These are phyloP conservation scores for Semnornis frantzii DNA, from an alignment of 2,113 vertebrate species.

Conservation along the genomic window DNA sequence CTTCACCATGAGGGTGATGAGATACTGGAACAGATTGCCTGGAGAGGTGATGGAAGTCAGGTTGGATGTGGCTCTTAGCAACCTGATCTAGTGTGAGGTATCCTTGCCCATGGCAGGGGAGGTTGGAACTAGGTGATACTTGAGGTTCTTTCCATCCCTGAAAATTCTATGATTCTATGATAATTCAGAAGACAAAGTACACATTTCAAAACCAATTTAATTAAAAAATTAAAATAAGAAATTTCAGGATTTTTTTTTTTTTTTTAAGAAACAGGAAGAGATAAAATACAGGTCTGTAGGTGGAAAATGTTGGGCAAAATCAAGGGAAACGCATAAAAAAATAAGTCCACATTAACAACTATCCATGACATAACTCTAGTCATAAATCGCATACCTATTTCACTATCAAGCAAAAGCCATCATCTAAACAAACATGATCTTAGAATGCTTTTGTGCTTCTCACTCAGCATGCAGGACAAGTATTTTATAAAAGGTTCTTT, in stretches of 20 bases:
- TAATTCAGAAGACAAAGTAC: neutral
- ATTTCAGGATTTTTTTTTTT: neutral
- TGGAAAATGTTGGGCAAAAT: constrained; percentile 35
- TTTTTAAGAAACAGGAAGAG: neutral
- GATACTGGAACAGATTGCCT: no score
- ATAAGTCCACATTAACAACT: constrained; percentile 1
- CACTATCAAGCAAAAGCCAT: neutral
- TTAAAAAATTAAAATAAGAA: constrained; percentile 20
- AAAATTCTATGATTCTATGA: no score
- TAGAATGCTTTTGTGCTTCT: constrained; percentile 39
- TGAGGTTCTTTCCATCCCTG: no score
- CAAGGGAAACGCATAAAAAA: neutral
- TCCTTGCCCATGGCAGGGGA: no score
- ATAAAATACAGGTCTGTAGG: neutral
- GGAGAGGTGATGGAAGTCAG: no score
- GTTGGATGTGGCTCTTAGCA: no score
- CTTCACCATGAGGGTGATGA: no score
- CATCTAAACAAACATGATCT: neutral
- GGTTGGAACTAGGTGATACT: no score
- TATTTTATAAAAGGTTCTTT: neutral
- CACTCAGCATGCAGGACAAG: neutral
- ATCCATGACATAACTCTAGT: neutral
- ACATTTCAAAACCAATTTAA: constrained; percentile 28
- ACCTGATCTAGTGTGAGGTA: no score
- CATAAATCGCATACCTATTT: neutral